phyloP scores from a whole-genome alignment of 2,888 invertebrate species.

The Epinotia bilunana region DNA sequence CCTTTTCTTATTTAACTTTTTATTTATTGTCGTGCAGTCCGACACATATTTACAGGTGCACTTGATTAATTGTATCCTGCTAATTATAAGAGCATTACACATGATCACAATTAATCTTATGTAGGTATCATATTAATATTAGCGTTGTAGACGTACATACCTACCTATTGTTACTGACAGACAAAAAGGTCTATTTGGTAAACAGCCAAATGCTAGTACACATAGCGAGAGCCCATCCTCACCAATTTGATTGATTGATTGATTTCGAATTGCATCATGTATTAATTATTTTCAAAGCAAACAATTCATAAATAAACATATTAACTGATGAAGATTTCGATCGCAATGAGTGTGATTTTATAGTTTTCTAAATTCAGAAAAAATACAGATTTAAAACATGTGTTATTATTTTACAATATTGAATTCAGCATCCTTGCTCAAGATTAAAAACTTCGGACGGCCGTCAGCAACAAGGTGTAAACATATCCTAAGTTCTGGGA shows the following conservation, averaged over 20 bases:
- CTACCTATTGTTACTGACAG: conserved; percentile 33
- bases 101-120: conserved; percentile 23
- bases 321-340: not conserved
- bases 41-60: not conserved
- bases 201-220: conserved; percentile 27
- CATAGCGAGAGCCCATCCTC: not conserved
- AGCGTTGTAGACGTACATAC: conserved; percentile 6
- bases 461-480: conserved; percentile 31
- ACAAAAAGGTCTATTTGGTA: conserved; percentile 30
- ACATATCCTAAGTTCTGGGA: conserved; percentile 35
- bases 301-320: too few species aligned
- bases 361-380: not conserved
- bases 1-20: not conserved
- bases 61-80: not conserved
- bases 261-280: not conserved
- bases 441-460: conserved; percentile 26
- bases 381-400: too few species aligned
- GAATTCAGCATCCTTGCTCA: conserved; percentile 1
- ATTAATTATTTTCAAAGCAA: too few species aligned
- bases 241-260: conserved; percentile 24
- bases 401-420: not conserved
- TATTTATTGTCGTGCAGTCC: not conserved
- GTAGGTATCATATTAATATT: conserved; percentile 22
- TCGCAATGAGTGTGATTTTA: too few species aligned
- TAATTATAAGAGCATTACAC: conserved; percentile 15